Conservation (phyloP, 2,113 vertebrate species). For the Arizona elegans region DNA sequence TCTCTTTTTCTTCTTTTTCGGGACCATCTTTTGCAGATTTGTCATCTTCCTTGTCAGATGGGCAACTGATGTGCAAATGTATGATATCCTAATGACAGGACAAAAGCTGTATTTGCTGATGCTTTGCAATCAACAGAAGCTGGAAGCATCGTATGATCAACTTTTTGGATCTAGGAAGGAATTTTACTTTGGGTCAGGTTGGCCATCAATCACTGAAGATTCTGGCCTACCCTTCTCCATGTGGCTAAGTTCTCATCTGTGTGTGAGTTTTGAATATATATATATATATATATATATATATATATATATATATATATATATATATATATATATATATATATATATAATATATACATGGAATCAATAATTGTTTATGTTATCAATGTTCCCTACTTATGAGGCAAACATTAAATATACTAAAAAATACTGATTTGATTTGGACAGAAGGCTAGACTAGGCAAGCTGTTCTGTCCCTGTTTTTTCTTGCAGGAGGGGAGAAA, state of each 20-base stretch:
- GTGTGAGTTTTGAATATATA: neutral
- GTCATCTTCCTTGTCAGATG: constrained; percentile 96
- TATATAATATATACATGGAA: neutral
- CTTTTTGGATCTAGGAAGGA: neutral
- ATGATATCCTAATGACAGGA: constrained; percentile 84
- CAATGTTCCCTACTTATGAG: neutral
- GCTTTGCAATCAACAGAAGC: neutral
- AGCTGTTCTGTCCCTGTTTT: neutral
- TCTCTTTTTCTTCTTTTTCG: constrained; percentile 95
- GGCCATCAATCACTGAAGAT: neutral
- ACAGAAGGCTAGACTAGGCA: neutral
- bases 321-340: too few species aligned
- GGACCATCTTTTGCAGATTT: constrained; percentile 89
- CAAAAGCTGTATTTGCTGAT: constrained; percentile 8
- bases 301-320: too few species aligned
- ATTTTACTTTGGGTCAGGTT: neutral
- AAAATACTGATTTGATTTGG: neutral
- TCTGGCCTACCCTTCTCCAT: neutral
- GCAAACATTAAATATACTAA: neutral
- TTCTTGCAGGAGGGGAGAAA: neutral
- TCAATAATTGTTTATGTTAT: neutral
- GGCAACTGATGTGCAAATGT: constrained; percentile 95
- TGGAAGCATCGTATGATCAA: neutral
- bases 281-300: neutral
- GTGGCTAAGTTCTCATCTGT: neutral